Base-by-base conservation (phyloP, 2,113 vertebrate genomes). In the Pelodiscus sinensis region DNA sequence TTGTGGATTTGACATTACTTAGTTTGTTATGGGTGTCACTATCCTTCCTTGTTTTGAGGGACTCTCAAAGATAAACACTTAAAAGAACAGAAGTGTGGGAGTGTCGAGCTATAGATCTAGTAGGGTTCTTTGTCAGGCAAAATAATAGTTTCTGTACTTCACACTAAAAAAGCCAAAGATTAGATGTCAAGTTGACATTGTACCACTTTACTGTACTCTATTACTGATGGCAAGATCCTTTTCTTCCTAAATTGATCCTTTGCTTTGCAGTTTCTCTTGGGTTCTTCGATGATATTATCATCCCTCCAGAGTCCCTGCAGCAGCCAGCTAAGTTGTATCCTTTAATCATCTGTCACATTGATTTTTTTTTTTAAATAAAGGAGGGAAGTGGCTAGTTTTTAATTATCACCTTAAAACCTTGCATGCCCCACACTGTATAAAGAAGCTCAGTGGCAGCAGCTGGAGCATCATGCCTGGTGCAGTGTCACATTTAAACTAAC, bases 251-350 rank as follows among this genome's bases (percentile, higher is more conserved):
- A 79, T 84, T 25, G 3, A 60, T 91, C 82, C 14, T 91, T 90
- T 79, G 86, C 79, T 94, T 95, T 18, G 0, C 97, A 99, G 99
- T 99, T 96, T 99, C 98, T 15, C 98, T 99, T 90, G 99, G 99
- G 86, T 99, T 99, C 98, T 99, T 99, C 31, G 99, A 99, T 7
- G 99, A 99, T 97, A 99, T 99, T 85, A 96, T 99, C 92, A 99
- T 99, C 81, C 99, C 99, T 12, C 99, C 99, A 0, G 99, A 99
- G 97, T 99, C 99, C 0, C 98, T 99, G 90, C 99, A 99, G 91
- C 99, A 99, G 96, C 99, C 99, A 12, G 98, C 99, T 58, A 99
- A 99, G 92, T 99, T 99, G 99, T 99, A 99, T 99, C 99, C 99
- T 98, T 93, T 97, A 91, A 91, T 91, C 94, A 94, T 94, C 95